Conservation (phyloP, 2,888 invertebrate species). For the Andrena fulva region DNA sequence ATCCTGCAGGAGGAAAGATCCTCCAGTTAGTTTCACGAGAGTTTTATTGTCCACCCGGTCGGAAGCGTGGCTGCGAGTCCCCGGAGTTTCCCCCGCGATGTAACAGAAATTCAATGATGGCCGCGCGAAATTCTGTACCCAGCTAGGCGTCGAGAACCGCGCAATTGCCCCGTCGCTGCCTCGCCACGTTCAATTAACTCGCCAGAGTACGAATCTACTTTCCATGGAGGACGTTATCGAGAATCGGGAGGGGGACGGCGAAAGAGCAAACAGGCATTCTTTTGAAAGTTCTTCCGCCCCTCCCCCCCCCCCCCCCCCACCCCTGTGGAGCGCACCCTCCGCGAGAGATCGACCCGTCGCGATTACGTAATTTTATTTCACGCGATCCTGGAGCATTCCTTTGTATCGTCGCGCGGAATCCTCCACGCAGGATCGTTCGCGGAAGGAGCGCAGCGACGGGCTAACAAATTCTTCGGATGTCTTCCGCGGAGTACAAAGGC, state of each 20-base stretch:
- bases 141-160: not conserved
- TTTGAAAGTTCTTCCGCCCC: conserved; percentile 26
- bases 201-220: conserved; percentile 9
- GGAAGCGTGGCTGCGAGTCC: conserved; percentile 16
- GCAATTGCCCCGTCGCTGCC: not conserved
- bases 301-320: not conserved
- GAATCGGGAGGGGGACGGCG: conserved; percentile 26
- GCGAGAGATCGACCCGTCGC: conserved; percentile 22
- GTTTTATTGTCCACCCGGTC: conserved; percentile 54
- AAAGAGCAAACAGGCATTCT: conserved; percentile 32
- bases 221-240: conserved; percentile 35
- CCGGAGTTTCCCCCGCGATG: not conserved
- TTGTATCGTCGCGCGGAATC: not conserved
- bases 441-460: not conserved
- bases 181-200: conserved; percentile 42
- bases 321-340: not conserved
- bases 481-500: conserved; percentile 10
- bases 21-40: conserved; percentile 51
- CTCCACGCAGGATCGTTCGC: not conserved
- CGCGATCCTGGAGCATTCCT: conserved; percentile 27
- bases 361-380: conserved; percentile 56
- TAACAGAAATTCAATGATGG: conserved; percentile 49
- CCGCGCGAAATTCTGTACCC: not conserved
- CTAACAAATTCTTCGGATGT: conserved; percentile 41
- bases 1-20: conserved; percentile 29